Percentiles rank a stretch among this genome's conserved stretches.
Evolutionary conservation across 2,888 invertebrate genomes (phyloP).

Genomic region (Synanthedon formicaeformis): DNA sequence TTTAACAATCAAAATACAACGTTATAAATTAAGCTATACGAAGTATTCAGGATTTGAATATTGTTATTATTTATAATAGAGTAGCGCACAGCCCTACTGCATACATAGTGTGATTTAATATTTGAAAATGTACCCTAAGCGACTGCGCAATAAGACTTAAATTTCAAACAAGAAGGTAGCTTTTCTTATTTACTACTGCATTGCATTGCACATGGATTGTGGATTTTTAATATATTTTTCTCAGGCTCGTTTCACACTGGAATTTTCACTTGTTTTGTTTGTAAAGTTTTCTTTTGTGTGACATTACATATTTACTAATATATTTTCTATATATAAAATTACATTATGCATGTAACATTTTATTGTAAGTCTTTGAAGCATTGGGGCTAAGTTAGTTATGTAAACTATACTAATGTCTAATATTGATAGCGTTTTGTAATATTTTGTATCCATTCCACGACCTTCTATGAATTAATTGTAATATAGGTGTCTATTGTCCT

Average conservation of each 20-base stretch:
- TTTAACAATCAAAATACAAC: slow-evolving; percentile 2
- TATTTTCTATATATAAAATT: too few species aligned
- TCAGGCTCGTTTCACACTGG: too few species aligned
- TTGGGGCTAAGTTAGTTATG: neutral
- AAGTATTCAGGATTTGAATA: slow-evolving; percentile 40
- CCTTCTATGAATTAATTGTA: slow-evolving; percentile 45
- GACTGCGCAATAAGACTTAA: too few species aligned
- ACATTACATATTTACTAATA: too few species aligned
- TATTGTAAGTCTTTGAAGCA: neutral
- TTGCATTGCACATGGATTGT: too few species aligned
- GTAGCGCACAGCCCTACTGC: slow-evolving; percentile 16
- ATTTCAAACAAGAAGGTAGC: too few species aligned
- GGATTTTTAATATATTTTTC: too few species aligned
- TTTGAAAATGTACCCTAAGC: too few species aligned
- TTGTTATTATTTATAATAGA: slow-evolving; percentile 37
- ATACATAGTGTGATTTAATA: neutral
- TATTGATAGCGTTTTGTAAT: slow-evolving; percentile 46
- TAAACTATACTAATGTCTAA: neutral
- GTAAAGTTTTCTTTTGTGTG: too few species aligned
- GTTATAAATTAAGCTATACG: slow-evolving; percentile 17
- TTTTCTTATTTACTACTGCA: too few species aligned
- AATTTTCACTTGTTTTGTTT: too few species aligned
- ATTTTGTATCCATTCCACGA: slow-evolving; percentile 66
- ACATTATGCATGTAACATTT: too few species aligned
- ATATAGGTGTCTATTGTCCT: slow-evolving; percentile 61